Evolutionary conservation across 2,797 vertebrate genomes (phyloP), one percentile per base, ranked within the genome.

Genomic region (Diceros bicornis): DNA sequence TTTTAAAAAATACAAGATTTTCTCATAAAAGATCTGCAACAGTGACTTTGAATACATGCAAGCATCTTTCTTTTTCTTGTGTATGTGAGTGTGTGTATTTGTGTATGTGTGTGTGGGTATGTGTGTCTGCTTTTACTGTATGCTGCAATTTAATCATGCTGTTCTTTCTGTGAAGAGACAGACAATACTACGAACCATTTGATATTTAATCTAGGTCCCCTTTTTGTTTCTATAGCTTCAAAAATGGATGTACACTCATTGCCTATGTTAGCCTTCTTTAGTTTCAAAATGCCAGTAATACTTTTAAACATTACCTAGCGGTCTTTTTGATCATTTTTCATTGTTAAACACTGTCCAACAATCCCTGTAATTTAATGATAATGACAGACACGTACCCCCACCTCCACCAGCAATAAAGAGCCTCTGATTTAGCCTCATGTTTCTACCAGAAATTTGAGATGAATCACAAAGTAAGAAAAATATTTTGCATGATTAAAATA

Each of bases 191-290:
- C 27, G 79, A 59, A 71, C n/a, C 89, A 23, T 82, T 94, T 44
- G 62, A 3, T 68, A 74, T 75, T 82, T 89, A 88, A 59, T 55
- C 18, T 55, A 79, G 14, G 4, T 90, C 13, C 1, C 64, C 74
- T 29, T 98, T 96, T 91, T 98, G 34, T 96, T 97, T 90, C 52
- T 87, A 41, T 83, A 55, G 37, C 72, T 96, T 97, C 74, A 66
- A 96, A 74, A 85, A 85, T 94, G 52, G 44, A 81, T 79, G 50
- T 90, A 85, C 81, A 97, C 71, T 74, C 34, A 96, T 52, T 75
- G 71, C 44, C 32, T 94, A 78, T 62, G 47, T 97, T 94, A 97
- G 10, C 55, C 91, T 62, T 96, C 44, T 96, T 86, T 93, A 89
- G 50, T 91, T 97, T 96, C 86, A 82, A 96, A 81, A 66, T 34